phyloP scores from a whole-genome alignment of 1,140 invertebrate genomes.

The Pissodes strobi region DNA sequence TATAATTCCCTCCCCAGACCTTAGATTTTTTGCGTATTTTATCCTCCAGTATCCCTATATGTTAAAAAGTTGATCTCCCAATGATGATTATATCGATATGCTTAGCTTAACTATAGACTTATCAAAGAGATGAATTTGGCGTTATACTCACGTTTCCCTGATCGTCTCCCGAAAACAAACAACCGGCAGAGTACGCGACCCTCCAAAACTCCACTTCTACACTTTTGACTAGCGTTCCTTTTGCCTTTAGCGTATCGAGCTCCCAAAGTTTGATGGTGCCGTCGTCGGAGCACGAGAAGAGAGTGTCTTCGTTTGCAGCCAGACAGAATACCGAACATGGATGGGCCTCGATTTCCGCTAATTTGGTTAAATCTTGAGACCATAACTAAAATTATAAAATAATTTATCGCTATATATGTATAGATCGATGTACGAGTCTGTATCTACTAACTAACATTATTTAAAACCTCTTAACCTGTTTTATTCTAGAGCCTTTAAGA shows the following conservation, averaged over 20 bases:
- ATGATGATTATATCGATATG: background rate
- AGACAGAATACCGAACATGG: slow-evolving; percentile 56
- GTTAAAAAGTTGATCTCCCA: too few species aligned
- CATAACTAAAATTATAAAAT: slow-evolving; percentile 44
- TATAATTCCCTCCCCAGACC: too few species aligned
- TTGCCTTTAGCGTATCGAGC: slow-evolving; percentile 49
- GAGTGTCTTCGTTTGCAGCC: slow-evolving; percentile 50
- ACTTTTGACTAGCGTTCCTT: slow-evolving; percentile 45
- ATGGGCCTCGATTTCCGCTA: slow-evolving; percentile 57
- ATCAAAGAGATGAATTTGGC: background rate
- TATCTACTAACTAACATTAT: too few species aligned
- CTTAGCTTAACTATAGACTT: background rate
- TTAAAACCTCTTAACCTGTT: too few species aligned
- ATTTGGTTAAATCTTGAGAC: slow-evolving; percentile 55
- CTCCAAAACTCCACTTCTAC: slow-evolving; percentile 53
- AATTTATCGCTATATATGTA: too few species aligned
- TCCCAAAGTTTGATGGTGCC: slow-evolving; percentile 58
- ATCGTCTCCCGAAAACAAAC: slow-evolving; percentile 57
- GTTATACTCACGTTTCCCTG: slow-evolving; percentile 56
- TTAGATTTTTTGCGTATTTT: too few species aligned
- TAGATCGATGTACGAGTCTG: too few species aligned
- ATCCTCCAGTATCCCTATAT: too few species aligned
- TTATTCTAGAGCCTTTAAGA: too few species aligned
- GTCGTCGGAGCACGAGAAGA: slow-evolving; percentile 60
- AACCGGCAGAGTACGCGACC: slow-evolving; percentile 48